Percentiles rank a stretch among this genome's conserved stretches.
These are phyloP conservation scores for Lomographa bimaculata DNA, from an alignment of 2,888 invertebrate genomes.

Conservation along the genomic window DNA sequence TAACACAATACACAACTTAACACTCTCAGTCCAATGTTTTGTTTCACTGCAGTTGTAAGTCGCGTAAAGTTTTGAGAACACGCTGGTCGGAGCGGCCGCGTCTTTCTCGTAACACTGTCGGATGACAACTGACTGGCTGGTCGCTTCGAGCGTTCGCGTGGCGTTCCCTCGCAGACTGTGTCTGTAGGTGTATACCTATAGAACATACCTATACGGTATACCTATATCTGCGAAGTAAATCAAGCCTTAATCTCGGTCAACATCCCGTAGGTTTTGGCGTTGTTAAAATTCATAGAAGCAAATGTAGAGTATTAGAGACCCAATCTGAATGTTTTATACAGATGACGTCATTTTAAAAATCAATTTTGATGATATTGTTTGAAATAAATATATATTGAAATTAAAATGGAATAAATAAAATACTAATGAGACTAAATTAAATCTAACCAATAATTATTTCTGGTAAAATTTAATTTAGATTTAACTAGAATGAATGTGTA, in stretches of 20 bases:
- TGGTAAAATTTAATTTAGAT: too few species aligned
- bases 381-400: too few species aligned
- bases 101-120: slow-evolving; percentile 76
- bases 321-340: too few species aligned
- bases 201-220: slow-evolving; percentile 11
- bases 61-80: slow-evolving; percentile 81
- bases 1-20: slow-evolving; percentile 69
- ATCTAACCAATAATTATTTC: too few species aligned
- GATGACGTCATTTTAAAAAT: slow-evolving; percentile 3
- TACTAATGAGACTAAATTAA: too few species aligned
- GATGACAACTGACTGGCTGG: slow-evolving; percentile 64
- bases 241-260: slow-evolving; percentile 29
- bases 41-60: slow-evolving; percentile 70
- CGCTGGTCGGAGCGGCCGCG: slow-evolving; percentile 69
- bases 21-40: slow-evolving; percentile 66
- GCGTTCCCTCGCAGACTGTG: slow-evolving; percentile 41
- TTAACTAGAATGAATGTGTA: too few species aligned
- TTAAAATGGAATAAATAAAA: too few species aligned
- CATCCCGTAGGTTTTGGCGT: slow-evolving; percentile 23
- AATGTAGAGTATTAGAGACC: too few species aligned
- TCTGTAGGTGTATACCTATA: slow-evolving; percentile 17
- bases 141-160: slow-evolving; percentile 43
- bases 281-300: too few species aligned
- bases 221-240: slow-evolving; percentile 18
- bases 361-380: too few species aligned